Conservation (phyloP, 2,888 invertebrate genomes). For the Torymus aiolomorphi region DNA sequence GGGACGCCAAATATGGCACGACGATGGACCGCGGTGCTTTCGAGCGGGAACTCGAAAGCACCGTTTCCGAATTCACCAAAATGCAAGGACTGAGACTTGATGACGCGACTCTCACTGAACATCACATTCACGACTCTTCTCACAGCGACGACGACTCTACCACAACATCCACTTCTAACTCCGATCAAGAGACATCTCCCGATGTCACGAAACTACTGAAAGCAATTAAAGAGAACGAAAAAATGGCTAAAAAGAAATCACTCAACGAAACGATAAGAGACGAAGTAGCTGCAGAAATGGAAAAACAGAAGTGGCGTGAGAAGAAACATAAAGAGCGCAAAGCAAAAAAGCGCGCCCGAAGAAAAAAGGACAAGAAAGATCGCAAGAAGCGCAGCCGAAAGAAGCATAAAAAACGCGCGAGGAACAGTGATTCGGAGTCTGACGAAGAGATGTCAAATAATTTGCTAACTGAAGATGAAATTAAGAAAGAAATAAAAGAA, state of each 20-base stretch:
- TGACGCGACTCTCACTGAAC: slow-evolving; percentile 45
- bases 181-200: slow-evolving; percentile 56
- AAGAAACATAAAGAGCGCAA: slow-evolving; percentile 64
- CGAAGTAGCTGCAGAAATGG: slow-evolving; percentile 71
- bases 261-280: slow-evolving; percentile 71
- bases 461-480: slow-evolving; percentile 66
- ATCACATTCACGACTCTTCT: slow-evolving; percentile 40
- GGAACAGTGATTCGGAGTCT: slow-evolving; percentile 54
- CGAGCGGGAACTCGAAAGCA: slow-evolving; percentile 55
- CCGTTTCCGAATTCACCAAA: slow-evolving; percentile 48
- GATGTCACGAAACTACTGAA: slow-evolving; percentile 69
- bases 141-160: slow-evolving; percentile 46
- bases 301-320: slow-evolving; percentile 68
- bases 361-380: slow-evolving; percentile 61
- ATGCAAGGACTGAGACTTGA: slow-evolving; percentile 46
- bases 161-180: slow-evolving; percentile 43
- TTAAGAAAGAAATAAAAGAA: slow-evolving; percentile 64
- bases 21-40: slow-evolving; percentile 53
- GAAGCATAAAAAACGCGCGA: slow-evolving; percentile 56
- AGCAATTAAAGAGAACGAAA: slow-evolving; percentile 70
- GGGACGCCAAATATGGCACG: slow-evolving; percentile 70
- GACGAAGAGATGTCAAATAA: slow-evolving; percentile 41
- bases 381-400: slow-evolving; percentile 55
- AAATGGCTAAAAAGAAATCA: slow-evolving; percentile 68
- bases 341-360: slow-evolving; percentile 61